Percentiles rank a stretch among this genome's conserved stretches.
phyloP scores from a whole-genome alignment of 2,113 vertebrate species.

The Lepidothrix coronata region DNA sequence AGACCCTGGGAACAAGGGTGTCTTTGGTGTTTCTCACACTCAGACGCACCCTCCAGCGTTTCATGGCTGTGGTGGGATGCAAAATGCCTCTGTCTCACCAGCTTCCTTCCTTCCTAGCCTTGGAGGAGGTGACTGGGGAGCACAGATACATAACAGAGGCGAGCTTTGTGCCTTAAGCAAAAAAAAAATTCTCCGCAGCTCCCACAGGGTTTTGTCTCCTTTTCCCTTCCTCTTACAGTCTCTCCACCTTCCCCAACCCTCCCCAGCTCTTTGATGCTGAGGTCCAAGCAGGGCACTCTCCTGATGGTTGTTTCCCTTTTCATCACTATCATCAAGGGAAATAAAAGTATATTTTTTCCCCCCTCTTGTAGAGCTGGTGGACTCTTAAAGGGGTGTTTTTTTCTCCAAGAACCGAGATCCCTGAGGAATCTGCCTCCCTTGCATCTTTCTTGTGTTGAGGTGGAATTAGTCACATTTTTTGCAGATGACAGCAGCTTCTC shows the following conservation, averaged over 20 bases:
- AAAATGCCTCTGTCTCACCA: neutral
- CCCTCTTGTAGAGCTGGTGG: accelerated
- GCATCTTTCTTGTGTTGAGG: neutral
- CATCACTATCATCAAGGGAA: neutral
- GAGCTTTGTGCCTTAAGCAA: neutral
- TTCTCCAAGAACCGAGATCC: neutral
- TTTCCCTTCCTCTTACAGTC: neutral
- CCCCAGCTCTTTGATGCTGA: neutral
- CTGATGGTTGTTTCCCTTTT: neutral
- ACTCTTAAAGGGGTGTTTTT: neutral
- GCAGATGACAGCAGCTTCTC: neutral
- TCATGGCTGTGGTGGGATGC: neutral
- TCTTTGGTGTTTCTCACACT: neutral
- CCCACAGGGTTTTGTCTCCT: neutral
- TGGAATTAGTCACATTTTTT: neutral
- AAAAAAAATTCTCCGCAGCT: neutral
- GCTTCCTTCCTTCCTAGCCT: neutral
- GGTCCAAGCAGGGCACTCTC: neutral
- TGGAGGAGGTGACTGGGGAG: neutral
- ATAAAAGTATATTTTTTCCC: neutral
- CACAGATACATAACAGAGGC: neutral
- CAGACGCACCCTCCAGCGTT: neutral
- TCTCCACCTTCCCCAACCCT: neutral
- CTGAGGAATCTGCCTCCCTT: neutral
- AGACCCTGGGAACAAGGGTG: neutral